A percentile compares a stretch with the other conserved stretches of the same genome.
These are phyloP conservation scores for Flabesymbios commensalis DNA, from an alignment of 2,888 invertebrate genomes.

Conservation along the genomic window DNA sequence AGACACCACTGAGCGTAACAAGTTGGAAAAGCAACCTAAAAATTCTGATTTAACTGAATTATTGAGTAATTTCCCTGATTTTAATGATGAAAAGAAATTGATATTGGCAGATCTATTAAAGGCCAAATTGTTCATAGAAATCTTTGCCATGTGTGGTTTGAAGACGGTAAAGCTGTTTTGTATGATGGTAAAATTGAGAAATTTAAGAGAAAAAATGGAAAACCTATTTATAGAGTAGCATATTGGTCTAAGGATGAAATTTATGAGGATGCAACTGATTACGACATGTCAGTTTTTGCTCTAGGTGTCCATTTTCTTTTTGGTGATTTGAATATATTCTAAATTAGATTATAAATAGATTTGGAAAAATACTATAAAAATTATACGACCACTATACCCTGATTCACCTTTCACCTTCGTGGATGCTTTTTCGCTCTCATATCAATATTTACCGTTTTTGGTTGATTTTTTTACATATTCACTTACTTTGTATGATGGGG, in stretches of 20 bases:
- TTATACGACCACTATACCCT: too few species aligned
- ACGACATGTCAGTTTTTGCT: too few species aligned
- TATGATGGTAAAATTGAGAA: background rate
- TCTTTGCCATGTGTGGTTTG: background rate
- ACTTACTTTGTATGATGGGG: too few species aligned
- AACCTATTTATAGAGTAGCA: background rate
- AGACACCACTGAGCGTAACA: background rate
- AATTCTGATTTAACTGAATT: background rate
- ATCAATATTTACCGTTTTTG: too few species aligned
- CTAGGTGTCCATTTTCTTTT: too few species aligned
- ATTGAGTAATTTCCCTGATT: background rate
- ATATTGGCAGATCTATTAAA: background rate
- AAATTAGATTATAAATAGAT: too few species aligned
- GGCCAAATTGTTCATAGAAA: background rate
- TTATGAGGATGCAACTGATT: background rate
- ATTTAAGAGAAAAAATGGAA: background rate
- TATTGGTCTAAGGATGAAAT: slow-evolving; percentile 1
- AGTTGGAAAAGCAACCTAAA: background rate
- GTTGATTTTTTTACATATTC: too few species aligned
- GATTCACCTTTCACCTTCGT: too few species aligned
- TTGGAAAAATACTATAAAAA: too few species aligned
- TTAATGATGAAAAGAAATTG: background rate
- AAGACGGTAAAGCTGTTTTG: too few species aligned
- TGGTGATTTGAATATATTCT: too few species aligned
- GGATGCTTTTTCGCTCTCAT: too few species aligned